Evolutionary conservation across 2,888 invertebrate species (phyloP), one percentile per base, ranked within the genome.

Genomic region (Rhagium mordax): DNA sequence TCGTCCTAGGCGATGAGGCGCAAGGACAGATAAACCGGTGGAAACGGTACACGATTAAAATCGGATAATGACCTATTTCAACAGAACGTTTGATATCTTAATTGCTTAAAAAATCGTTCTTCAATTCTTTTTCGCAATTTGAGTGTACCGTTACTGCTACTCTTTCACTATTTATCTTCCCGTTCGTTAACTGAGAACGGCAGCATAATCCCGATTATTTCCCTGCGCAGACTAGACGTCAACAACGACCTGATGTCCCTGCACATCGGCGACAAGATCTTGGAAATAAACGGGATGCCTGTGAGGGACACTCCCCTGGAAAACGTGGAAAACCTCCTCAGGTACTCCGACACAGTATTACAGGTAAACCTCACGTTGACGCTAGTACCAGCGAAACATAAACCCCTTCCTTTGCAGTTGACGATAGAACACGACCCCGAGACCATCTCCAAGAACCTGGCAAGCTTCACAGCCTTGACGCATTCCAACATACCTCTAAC

Each of bases 211-310:
- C 29, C n/a, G 5, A 24, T 55, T 55, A 47, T 51, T 20, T 51
- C 18, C 18, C 8, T 29, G 79, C 88, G 41, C 88, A 96, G 96
- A 87, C 91, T 96, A 82, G 96, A 95, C 84, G 92, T 95, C 71
- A 94, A 94, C 81, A 93, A 93, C 81, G 95, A 95, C 78, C 89
- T 96, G 71, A 93, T 96, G 90, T 93, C 95, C 7, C 89, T 97
- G 68, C 96, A 95, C 86, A 94, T 97, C 80, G 98, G 98, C n/a
- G 98, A 98, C 88, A 91, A 94, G 83, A 96, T 98, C 78, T 89
- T 98, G 76, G 98, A 98, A 90, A 96, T 98, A 61, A 97, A 98
- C 89, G 97, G 98, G 2, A 93, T 95, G 0, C 95, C 96, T 0
- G 94, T 97, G 0, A 93, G 92, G 84, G 94, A 95, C 84, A 93